Conservation (phyloP, 2,113 vertebrate species). For the Callocephalon fimbriatum region DNA sequence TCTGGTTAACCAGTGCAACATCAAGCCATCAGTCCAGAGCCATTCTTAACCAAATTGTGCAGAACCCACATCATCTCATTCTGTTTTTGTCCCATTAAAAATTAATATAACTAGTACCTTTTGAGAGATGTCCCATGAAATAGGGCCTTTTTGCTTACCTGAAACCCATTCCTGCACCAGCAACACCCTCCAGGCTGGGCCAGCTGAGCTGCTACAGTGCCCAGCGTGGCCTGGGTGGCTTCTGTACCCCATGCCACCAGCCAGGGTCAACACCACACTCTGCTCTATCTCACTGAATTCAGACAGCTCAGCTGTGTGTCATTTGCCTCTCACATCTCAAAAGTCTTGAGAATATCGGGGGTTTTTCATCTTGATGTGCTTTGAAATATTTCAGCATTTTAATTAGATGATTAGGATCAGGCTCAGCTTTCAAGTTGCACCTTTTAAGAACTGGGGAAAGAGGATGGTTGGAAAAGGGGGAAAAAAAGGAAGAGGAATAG, state of each 20-base stretch:
- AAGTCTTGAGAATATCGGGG: background rate
- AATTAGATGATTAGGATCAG: background rate
- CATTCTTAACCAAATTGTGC: background rate
- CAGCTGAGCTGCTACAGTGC: background rate
- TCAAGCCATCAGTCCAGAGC: background rate
- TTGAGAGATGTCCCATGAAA: background rate
- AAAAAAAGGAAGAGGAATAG: background rate
- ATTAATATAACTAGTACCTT: too few species aligned
- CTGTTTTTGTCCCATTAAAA: background rate
- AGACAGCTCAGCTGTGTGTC: background rate
- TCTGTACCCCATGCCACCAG: accelerated
- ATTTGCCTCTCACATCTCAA: accelerated
- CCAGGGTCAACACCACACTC: too few species aligned
- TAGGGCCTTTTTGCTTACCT: background rate
- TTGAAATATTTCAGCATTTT: background rate
- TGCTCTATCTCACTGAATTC: background rate
- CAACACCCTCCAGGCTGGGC: background rate
- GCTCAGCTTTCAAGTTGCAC: background rate
- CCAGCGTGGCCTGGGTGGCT: background rate
- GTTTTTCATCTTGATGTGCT: background rate
- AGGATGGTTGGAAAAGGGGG: background rate
- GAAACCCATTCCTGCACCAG: background rate
- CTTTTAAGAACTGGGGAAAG: background rate
- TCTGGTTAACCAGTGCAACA: background rate
- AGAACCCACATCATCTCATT: background rate